Conservation (phyloP, 1,140 invertebrate species). For the Bombus ignitus region DNA sequence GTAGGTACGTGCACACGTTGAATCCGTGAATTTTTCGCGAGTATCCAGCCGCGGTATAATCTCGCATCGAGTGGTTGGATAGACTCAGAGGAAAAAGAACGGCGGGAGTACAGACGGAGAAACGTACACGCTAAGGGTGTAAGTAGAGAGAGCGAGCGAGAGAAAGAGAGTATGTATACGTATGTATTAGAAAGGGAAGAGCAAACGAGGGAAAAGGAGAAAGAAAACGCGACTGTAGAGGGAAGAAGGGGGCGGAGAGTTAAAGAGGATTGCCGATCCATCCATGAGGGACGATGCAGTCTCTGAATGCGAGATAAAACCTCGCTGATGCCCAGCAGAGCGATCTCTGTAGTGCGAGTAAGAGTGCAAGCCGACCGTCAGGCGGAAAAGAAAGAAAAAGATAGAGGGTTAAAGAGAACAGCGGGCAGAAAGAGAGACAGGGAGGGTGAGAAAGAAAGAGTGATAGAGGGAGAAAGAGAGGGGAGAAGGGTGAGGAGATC, state of each 20-base stretch:
- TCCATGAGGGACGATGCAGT: constrained; percentile 78
- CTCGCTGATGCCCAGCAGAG: constrained; percentile 74
- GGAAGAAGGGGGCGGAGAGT: constrained; percentile 54
- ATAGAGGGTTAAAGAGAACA: constrained; percentile 61
- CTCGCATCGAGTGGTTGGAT: constrained; percentile 75
- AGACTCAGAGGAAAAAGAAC: constrained; percentile 40
- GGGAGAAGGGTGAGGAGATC: constrained; percentile 65
- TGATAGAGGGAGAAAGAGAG: constrained; percentile 37
- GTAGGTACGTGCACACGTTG: not conserved
- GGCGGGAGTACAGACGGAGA: constrained; percentile 37
- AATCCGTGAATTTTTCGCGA: constrained; percentile 59
- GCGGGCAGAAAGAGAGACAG: constrained; percentile 51
- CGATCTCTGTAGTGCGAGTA: constrained; percentile 68
- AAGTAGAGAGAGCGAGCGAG: constrained; percentile 30
- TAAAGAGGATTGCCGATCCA: constrained; percentile 81
- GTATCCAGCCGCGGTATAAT: constrained; percentile 67
- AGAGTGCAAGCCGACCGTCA: constrained; percentile 43
- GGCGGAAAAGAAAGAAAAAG: constrained; percentile 62
- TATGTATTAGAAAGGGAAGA: not conserved
- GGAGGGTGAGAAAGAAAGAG: constrained; percentile 59
- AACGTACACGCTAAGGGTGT: constrained; percentile 35
- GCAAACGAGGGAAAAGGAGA: not conserved
- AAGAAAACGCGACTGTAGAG: not conserved
- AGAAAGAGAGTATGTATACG: not conserved
- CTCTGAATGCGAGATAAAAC: constrained; percentile 79